A percentile compares a stretch with the other conserved stretches of the same genome.
Conservation (phyloP, 1,140 invertebrate genomes). For the Chironomus striatipennis region DNA sequence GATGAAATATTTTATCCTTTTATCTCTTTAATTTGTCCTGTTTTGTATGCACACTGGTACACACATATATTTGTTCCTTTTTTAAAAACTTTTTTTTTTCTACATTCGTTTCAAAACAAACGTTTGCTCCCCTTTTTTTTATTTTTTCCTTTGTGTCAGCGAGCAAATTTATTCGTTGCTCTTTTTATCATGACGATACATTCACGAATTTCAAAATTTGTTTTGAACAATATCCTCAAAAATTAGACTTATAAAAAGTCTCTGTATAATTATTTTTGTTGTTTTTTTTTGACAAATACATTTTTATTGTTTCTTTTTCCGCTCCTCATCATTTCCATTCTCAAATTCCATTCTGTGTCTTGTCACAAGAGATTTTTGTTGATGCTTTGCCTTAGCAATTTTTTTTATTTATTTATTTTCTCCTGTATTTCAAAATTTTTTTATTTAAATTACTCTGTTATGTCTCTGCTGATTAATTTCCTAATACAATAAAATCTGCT, state of each 20-base stretch:
- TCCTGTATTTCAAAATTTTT: too few species aligned
- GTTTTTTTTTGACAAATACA: neutral
- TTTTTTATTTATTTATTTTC: too few species aligned
- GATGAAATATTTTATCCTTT: neutral
- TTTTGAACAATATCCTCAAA: neutral
- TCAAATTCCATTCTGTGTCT: neutral
- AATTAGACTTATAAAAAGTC: slow-evolving; percentile 10
- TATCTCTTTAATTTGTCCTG: neutral
- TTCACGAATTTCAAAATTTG: neutral
- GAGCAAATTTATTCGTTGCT: neutral
- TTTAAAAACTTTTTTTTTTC: too few species aligned
- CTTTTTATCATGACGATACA: neutral
- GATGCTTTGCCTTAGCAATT: too few species aligned
- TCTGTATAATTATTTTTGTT: neutral
- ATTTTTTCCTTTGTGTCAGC: too few species aligned
- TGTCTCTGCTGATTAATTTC: too few species aligned
- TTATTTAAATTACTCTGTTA: too few species aligned
- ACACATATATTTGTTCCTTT: neutral
- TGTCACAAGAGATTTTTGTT: neutral
- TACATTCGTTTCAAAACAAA: too few species aligned
- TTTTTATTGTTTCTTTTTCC: neutral
- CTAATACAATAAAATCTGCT: too few species aligned
- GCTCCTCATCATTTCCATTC: neutral
- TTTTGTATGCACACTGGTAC: neutral
- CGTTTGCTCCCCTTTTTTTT: too few species aligned